Percentiles rank a stretch among this genome's conserved stretches.
These are phyloP conservation scores for Heterocephalus glaber DNA, from an alignment of 2,113 vertebrate genomes.

Conservation along the genomic window DNA sequence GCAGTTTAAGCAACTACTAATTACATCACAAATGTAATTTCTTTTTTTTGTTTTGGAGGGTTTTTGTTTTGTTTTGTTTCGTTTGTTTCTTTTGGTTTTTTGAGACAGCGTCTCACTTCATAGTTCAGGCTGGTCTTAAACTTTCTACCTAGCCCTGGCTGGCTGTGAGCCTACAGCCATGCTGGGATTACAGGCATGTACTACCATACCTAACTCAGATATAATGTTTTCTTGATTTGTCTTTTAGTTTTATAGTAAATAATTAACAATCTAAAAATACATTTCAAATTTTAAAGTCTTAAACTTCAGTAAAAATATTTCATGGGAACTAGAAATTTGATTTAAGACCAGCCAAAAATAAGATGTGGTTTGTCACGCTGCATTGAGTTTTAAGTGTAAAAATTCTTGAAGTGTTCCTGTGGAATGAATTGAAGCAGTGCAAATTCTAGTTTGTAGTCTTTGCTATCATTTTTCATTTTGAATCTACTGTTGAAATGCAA, in stretches of 20 bases:
- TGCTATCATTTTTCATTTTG: neutral
- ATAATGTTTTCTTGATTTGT: neutral
- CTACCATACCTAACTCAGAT: neutral
- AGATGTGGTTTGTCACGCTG: neutral
- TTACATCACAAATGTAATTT: neutral
- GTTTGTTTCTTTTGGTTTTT: neutral
- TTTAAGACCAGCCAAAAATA: neutral
- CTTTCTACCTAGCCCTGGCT: neutral
- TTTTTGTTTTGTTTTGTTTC: neutral
- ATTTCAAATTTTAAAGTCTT: neutral
- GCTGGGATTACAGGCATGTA: neutral
- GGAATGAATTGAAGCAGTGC: neutral
- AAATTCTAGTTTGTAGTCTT: neutral
- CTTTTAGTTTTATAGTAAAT: slow-evolving; percentile 41
- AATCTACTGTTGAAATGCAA: neutral
- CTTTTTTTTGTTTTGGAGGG: neutral
- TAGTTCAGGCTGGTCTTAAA: neutral
- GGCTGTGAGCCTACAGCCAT: neutral
- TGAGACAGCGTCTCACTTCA: neutral
- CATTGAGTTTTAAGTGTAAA: neutral
- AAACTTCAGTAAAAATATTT: slow-evolving; percentile 14
- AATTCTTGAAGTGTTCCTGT: neutral
- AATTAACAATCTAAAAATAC: neutral
- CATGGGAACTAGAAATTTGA: neutral
- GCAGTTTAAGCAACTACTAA: neutral